phyloP scores from a whole-genome alignment of 2,888 invertebrate species.

The Diogma glabrata region DNA sequence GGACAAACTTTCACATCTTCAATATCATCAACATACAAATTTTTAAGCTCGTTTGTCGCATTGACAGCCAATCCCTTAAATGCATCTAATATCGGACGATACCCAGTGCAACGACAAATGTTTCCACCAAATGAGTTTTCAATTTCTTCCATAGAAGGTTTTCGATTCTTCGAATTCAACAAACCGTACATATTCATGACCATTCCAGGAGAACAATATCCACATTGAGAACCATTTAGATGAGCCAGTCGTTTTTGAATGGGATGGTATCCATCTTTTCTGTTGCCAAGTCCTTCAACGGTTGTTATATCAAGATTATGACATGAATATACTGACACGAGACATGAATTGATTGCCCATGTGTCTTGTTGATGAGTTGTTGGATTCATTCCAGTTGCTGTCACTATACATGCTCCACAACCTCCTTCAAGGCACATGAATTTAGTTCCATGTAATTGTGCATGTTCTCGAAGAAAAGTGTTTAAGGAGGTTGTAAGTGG shows the following conservation, averaged over 20 bases:
- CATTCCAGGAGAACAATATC: conserved; percentile 63
- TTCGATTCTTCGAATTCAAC: conserved; percentile 33
- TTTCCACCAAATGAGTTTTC: conserved; percentile 55
- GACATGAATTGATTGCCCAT: conserved; percentile 36
- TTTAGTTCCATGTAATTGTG: conserved; percentile 45
- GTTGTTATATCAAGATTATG: conserved; percentile 53
- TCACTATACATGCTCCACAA: conserved; percentile 46
- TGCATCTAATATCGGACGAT: conserved; percentile 43
- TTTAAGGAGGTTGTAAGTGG: conserved; percentile 45
- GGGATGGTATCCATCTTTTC: conserved; percentile 47
- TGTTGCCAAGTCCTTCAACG: conserved; percentile 54
- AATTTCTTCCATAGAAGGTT: conserved; percentile 41
- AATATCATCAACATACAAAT: conserved; percentile 28
- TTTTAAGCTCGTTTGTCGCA: conserved; percentile 27
- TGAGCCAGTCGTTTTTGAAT: conserved; percentile 47
- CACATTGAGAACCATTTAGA: conserved; percentile 54
- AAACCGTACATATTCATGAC: conserved; percentile 54
- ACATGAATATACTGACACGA: conserved; percentile 47
- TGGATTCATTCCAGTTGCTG: conserved; percentile 24
- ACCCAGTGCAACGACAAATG: conserved; percentile 55
- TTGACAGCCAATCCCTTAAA: conserved; percentile 42
- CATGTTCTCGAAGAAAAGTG: conserved; percentile 40
- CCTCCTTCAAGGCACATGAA: conserved; percentile 50
- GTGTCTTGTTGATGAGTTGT: conserved; percentile 16
- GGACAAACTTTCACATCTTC: conserved; percentile 33